Base-by-base conservation (phyloP, 1,140 invertebrate genomes). In the Maniola jurtina region DNA sequence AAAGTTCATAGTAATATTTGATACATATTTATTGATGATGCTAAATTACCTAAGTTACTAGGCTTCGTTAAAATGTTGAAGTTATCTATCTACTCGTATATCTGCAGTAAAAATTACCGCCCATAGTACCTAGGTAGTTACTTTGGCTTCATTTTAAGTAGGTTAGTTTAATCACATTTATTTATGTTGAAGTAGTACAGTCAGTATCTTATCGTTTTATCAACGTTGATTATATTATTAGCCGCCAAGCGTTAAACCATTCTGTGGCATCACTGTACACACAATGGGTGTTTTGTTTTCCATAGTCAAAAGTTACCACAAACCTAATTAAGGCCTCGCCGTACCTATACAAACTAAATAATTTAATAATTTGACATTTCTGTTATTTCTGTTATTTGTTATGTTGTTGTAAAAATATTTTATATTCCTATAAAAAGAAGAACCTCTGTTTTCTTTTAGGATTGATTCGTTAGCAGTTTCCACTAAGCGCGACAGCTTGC, bases 131-230 rank as follows among this genome's bases (percentile, higher is more conserved):
- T n/a, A n/a, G n/a, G n/a, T 52, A 16, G 14, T 52, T 52, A 52
- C 25, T 25, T 25, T 52, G 48, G 48, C 48, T 52, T 52, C 48
- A 47, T 38, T 42, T 25, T 63, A 55, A 57, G 13, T 67, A 67
- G 65, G 59, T 67, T 61, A 61, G 15, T 25, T 38, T 61, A 67
- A 67, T 67, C 65, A 57, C 42, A 60, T 52, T 42, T 62, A 40
- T 34, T 40, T 15, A 55, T 66, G 25, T 54, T 2, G 7, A 9
- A 40, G 7, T 7, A 25, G 48, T 52, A 64, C 55, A 66, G 42
- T 56, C 14, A 25, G 16, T 63, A 70, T 72, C 71, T 72, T 72
- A 72, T 72, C 71, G 11, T 34, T 50, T 69, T 72, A 72, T 72
- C 67, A 66, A 64, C 42, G 59, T 61, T 70, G 67, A 72, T 72